phyloP scores from a whole-genome alignment of 2,888 invertebrate species.

The Caenorhabditis sinica region DNA sequence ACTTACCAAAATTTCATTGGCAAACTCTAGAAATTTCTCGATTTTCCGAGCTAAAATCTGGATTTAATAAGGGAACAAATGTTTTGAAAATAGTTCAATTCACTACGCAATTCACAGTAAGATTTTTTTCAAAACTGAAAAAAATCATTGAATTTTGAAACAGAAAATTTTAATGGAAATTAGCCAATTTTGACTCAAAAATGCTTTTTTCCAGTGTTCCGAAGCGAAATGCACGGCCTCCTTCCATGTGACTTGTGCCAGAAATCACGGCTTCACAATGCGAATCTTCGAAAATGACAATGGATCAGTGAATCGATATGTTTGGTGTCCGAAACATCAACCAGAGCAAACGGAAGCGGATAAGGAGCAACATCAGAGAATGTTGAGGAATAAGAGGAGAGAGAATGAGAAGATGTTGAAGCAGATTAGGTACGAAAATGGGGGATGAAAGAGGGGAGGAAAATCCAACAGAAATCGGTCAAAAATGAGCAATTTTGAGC shows the following conservation, averaged over 20 bases:
- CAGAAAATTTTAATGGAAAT: not conserved
- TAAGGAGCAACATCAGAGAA: constrained; percentile 18
- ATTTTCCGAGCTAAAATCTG: no score
- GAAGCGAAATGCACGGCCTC: constrained; percentile 87
- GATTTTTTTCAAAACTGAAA: no score
- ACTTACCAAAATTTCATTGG: no score
- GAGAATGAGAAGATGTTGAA: constrained; percentile 85
- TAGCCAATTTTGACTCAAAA: not conserved
- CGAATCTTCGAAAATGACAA: constrained; percentile 85
- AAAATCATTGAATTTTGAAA: no score
- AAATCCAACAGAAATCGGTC: not conserved
- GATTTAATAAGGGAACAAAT: no score
- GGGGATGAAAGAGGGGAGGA: not conserved
- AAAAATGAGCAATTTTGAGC: not conserved
- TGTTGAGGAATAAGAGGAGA: constrained; percentile 48
- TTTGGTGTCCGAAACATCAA: constrained; percentile 75
- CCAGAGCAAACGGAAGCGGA: constrained; percentile 50
- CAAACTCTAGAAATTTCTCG: no score
- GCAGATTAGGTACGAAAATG: constrained; percentile 87
- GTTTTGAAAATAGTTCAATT: no score
- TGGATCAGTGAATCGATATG: constrained; percentile 65
- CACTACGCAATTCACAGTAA: no score
- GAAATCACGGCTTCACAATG: constrained; percentile 94
- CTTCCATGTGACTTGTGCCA: constrained; percentile 99
- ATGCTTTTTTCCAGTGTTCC: constrained; percentile 73